Evolutionary conservation across 2,113 vertebrate species (phyloP).

Genomic region (Tursiops truncatus): DNA sequence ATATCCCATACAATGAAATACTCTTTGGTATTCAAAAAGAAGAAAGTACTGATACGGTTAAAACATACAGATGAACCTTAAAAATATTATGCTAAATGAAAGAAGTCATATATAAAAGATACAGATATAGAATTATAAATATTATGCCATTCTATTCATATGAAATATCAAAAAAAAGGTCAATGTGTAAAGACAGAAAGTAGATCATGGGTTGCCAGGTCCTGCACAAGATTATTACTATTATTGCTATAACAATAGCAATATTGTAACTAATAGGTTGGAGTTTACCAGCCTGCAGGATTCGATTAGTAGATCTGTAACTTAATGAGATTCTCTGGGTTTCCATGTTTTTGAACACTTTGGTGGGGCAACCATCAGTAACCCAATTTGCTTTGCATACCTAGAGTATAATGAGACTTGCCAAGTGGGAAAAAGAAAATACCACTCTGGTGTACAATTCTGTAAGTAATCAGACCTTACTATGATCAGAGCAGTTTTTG

Average conservation of each 20-base stretch:
- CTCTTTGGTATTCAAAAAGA: neutral
- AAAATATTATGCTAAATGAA: neutral
- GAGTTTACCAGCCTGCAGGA: neutral
- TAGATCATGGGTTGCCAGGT: neutral
- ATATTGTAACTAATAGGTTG: neutral
- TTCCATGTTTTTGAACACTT: neutral
- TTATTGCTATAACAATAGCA: neutral
- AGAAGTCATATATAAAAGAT: neutral
- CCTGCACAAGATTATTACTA: neutral
- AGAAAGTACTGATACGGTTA: neutral
- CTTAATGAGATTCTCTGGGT: neutral
- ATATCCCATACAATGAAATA: neutral
- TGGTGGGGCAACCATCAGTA: neutral
- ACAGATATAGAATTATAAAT: neutral
- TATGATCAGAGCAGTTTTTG: neutral
- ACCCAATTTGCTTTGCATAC: neutral
- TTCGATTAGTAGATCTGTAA: neutral
- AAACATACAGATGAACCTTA: neutral
- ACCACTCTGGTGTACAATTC: neutral
- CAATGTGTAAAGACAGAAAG: neutral
- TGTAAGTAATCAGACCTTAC: slow-evolving; percentile 18
- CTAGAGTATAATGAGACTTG: slow-evolving; percentile 44
- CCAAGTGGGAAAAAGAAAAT: neutral
- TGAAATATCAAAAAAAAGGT: neutral
- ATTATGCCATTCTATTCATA: neutral